Conservation (phyloP, 2,888 invertebrate genomes). For the Drosophila formosana region DNA sequence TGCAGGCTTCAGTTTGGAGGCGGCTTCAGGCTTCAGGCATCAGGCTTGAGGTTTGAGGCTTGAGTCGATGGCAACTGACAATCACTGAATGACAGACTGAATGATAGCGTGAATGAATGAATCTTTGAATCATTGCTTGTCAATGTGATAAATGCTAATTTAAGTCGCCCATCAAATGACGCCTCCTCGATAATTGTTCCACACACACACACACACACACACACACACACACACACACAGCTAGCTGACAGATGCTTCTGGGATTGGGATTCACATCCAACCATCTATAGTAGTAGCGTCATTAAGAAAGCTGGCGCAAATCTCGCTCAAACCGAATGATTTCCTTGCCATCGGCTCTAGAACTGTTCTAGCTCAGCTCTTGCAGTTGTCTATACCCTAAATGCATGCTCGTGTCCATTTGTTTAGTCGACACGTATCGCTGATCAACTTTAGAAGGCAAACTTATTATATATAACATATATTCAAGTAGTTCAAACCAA, state of each 20-base stretch:
- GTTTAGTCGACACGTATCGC: neutral
- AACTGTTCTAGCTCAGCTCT: neutral
- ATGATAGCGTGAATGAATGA: constrained; percentile 38
- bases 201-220: constrained; percentile 1
- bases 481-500: too few relatives aligned
- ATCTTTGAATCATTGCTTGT: constrained; percentile 46
- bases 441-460: too few relatives aligned
- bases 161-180: constrained; percentile 72
- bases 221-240: constrained; percentile 4
- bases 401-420: neutral
- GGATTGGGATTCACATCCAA: neutral
- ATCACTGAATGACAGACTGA: constrained; percentile 43
- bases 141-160: constrained; percentile 82
- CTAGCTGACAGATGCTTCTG: constrained; percentile 30
- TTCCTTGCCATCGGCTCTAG: constrained; percentile 16
- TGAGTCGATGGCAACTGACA: constrained; percentile 15
- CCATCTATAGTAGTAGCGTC: constrained; percentile 25
- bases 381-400: constrained; percentile 5
- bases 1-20: constrained; percentile 33
- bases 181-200: constrained; percentile 48
- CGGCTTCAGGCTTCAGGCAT: too few relatives aligned
- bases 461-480: too few relatives aligned
- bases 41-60: neutral
- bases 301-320: constrained; percentile 21
- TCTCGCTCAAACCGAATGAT: constrained; percentile 13